Evolutionary conservation across 1,140 invertebrate species (phyloP).

Genomic region (Zaprionus lachaisei): DNA sequence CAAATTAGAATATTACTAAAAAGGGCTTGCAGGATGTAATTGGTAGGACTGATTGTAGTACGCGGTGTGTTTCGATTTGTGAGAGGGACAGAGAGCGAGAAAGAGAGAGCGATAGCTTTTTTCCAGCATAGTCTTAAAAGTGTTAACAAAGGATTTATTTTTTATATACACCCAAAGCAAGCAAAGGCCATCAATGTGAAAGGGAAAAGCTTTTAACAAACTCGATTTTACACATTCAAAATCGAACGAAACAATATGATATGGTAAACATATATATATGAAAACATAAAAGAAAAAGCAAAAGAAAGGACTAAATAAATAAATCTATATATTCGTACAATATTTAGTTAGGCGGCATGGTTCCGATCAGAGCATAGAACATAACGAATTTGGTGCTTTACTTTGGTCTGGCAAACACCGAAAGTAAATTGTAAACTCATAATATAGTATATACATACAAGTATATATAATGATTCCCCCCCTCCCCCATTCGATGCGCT

Average conservation of each 20-base stretch:
- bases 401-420: slow-evolving; percentile 23
- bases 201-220: slow-evolving; percentile 42
- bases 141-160: slow-evolving; percentile 58
- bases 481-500: neutral
- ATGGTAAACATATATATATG: slow-evolving; percentile 10
- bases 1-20: slow-evolving; percentile 31
- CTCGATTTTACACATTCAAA: slow-evolving; percentile 34
- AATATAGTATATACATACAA: neutral
- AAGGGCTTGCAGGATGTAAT: slow-evolving; percentile 30
- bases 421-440: slow-evolving; percentile 17
- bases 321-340: slow-evolving; percentile 13
- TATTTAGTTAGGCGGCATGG: slow-evolving; percentile 34
- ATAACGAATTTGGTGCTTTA: slow-evolving; percentile 53
- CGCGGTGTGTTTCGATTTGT: slow-evolving; percentile 4
- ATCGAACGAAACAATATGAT: neutral
- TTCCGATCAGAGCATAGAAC: slow-evolving; percentile 21
- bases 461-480: slow-evolving; percentile 4
- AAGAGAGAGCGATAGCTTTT: slow-evolving; percentile 9
- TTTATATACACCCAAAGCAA: slow-evolving; percentile 56
- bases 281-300: slow-evolving; percentile 7
- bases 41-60: slow-evolving; percentile 36
- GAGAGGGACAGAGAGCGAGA: neutral
- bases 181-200: slow-evolving; percentile 35
- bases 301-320: neutral
- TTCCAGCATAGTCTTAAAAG: slow-evolving; percentile 47